These are phyloP conservation scores for Drosophila bipectinata DNA, from an alignment of 1,140 invertebrate species.

Conservation along the genomic window DNA sequence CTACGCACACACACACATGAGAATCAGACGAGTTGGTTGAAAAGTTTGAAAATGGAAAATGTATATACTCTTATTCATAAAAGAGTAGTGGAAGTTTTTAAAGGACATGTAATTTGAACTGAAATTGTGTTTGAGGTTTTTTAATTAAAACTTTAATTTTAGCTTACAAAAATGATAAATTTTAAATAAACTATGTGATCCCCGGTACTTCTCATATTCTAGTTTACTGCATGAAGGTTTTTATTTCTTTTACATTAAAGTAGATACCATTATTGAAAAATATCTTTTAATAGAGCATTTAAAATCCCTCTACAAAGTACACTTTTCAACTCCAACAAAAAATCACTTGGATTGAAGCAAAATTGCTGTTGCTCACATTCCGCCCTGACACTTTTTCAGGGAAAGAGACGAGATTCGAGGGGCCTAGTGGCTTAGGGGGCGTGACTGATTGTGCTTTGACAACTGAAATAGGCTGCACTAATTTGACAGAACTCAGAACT, in stretches of 20 bases:
- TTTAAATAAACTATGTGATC: too few species aligned
- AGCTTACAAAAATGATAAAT: too few species aligned
- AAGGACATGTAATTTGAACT: too few species aligned
- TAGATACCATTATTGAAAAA: too few species aligned
- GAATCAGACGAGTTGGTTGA: background rate
- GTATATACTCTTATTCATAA: background rate
- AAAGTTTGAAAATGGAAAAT: slow-evolving; percentile 6
- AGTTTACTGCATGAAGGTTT: too few species aligned
- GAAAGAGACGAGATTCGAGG: background rate
- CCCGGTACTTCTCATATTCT: too few species aligned
- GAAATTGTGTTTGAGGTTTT: too few species aligned
- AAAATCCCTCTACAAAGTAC: background rate
- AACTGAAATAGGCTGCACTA: slow-evolving; percentile 44
- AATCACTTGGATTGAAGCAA: background rate
- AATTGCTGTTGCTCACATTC: background rate
- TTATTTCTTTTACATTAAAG: too few species aligned
- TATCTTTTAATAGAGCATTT: background rate
- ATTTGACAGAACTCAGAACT: slow-evolving; percentile 50
- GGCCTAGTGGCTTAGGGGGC: background rate
- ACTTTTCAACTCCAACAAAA: background rate
- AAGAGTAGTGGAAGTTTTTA: background rate
- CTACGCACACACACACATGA: background rate
- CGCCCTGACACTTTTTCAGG: background rate
- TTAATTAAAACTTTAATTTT: too few species aligned
- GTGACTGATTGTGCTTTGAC: slow-evolving; percentile 9